Percentiles rank a stretch among this genome's conserved stretches.
These are phyloP conservation scores for Emmelina monodactyla DNA, from an alignment of 2,888 invertebrate genomes.

Conservation along the genomic window DNA sequence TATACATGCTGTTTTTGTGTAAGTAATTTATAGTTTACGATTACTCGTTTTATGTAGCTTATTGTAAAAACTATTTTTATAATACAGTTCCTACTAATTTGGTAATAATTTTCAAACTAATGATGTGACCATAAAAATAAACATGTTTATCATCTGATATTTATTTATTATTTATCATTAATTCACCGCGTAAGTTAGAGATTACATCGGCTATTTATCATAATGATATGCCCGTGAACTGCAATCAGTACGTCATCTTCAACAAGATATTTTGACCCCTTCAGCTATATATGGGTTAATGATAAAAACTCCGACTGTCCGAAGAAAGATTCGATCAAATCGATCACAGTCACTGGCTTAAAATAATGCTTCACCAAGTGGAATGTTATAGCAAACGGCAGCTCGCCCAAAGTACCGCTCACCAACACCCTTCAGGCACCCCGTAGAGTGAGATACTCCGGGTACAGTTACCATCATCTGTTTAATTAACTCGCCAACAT, in stretches of 20 bases:
- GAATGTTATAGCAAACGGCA: conserved; percentile 26
- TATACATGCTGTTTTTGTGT: too few species aligned
- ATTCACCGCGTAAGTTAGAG: too few species aligned
- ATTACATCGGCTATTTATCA: conserved; percentile 37
- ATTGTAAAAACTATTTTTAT: too few species aligned
- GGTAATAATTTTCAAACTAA: too few species aligned
- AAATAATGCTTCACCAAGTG: conserved; percentile 50
- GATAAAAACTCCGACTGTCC: conserved; percentile 46
- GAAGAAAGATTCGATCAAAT: conserved; percentile 50
- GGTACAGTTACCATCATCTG: conserved; percentile 29
- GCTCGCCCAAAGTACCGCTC: conserved; percentile 34
- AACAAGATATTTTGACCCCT: conserved; percentile 19
- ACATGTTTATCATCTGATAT: too few species aligned
- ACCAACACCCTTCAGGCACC: conserved; percentile 33
- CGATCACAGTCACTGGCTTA: conserved; percentile 59
- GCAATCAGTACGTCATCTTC: conserved; percentile 45
- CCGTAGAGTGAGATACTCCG: conserved; percentile 35
- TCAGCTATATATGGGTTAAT: conserved; percentile 19
- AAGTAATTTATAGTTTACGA: too few species aligned
- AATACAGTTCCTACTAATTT: too few species aligned
- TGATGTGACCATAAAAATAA: too few species aligned
- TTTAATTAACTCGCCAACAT: conserved; percentile 27
- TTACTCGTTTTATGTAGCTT: too few species aligned
- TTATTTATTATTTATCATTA: too few species aligned
- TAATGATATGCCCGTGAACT: conserved; percentile 33